phyloP scores from a whole-genome alignment of 2,888 invertebrate species.

The Galeopsomyia nigrocyanea region DNA sequence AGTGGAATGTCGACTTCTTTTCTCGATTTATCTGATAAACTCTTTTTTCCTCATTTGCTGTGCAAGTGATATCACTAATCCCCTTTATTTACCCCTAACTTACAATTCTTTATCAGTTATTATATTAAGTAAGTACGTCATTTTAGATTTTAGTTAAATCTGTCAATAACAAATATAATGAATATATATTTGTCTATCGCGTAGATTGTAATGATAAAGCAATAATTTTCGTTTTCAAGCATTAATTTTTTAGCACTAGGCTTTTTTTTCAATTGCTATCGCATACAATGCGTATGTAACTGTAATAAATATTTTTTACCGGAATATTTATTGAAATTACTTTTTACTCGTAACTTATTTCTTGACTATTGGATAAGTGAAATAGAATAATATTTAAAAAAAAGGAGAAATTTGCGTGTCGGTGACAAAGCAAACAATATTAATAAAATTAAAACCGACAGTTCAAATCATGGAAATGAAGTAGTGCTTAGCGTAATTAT shows the following conservation, averaged over 20 bases:
- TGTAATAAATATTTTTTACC: too few relatives aligned
- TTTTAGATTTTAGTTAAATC: too few relatives aligned
- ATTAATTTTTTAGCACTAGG: too few relatives aligned
- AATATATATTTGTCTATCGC: too few relatives aligned
- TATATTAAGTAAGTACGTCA: neutral
- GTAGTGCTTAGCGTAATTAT: conserved; percentile 30
- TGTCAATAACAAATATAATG: too few relatives aligned
- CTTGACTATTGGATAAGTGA: conserved; percentile 12
- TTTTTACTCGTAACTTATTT: conserved; percentile 3
- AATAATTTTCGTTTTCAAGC: too few relatives aligned
- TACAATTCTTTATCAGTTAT: conserved; percentile 12
- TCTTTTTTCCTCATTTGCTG: conserved; percentile 43
- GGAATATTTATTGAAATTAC: conserved; percentile 14
- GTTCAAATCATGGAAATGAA: conserved; percentile 19
- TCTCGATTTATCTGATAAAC: conserved; percentile 30
- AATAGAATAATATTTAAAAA: conserved; percentile 3
- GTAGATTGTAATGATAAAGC: too few relatives aligned
- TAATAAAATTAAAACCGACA: conserved; percentile 33
- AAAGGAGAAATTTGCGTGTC: conserved; percentile 13
- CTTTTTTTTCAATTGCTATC: too few relatives aligned
- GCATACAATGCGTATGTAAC: too few relatives aligned
- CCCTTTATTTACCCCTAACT: conserved; percentile 49
- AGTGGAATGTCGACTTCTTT: conserved; percentile 57
- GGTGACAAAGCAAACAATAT: conserved; percentile 31
- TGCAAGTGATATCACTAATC: conserved; percentile 50